phyloP scores from a whole-genome alignment of 1,140 invertebrate species.

The Scaptomyza hsui region DNA sequence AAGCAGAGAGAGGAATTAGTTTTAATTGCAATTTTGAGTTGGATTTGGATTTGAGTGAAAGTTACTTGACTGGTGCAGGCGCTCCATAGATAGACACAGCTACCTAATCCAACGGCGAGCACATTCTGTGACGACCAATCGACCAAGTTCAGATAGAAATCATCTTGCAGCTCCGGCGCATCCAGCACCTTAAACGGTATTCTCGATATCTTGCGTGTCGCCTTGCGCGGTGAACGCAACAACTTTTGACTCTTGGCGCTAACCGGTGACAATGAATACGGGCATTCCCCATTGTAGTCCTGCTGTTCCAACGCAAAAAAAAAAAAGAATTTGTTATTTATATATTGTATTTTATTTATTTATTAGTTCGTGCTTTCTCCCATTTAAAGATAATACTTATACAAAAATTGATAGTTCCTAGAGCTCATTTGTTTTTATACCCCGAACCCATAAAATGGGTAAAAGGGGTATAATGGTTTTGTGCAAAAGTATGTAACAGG shows the following conservation, averaged over 20 bases:
- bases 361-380: too few species aligned
- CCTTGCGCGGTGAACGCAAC: slow-evolving; percentile 96
- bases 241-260: slow-evolving; percentile 97
- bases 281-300: slow-evolving; percentile 88
- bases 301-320: slow-evolving; percentile 52
- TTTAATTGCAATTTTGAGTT: not conserved
- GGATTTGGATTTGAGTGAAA: not conserved
- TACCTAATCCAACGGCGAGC: slow-evolving; percentile 98
- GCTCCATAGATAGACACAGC: slow-evolving; percentile 99
- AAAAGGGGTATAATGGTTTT: too few species aligned
- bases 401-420: too few species aligned
- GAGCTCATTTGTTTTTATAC: too few species aligned
- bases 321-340: too few species aligned
- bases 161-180: slow-evolving; percentile 99
- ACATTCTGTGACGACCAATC: slow-evolving; percentile 99
- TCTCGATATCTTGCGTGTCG: slow-evolving; percentile 97
- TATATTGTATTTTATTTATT: too few species aligned
- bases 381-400: too few species aligned
- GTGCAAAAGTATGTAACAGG: too few species aligned
- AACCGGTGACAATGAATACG: slow-evolving; percentile 96
- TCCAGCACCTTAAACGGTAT: slow-evolving; percentile 99
- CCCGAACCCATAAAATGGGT: too few species aligned
- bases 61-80: slow-evolving; percentile 96
- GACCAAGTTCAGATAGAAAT: slow-evolving; percentile 99
- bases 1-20: not conserved